These are phyloP conservation scores for Agapetus fuscipes DNA, from an alignment of 2,888 invertebrate genomes.

Conservation along the genomic window DNA sequence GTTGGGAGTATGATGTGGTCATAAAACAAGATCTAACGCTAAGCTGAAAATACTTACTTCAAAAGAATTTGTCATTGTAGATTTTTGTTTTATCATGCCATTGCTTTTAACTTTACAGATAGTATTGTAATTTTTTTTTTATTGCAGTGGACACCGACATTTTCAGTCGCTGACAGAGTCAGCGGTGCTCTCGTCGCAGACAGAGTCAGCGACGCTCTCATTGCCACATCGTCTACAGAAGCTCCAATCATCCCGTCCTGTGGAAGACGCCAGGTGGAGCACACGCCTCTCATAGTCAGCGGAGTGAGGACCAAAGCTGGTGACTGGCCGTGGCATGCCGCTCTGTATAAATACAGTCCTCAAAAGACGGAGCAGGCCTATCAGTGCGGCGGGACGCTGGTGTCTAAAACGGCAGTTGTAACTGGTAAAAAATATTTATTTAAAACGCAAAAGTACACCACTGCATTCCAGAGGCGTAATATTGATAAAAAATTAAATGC, in stretches of 20 bases:
- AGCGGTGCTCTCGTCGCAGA: not conserved
- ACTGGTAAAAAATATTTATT: too few relatives aligned
- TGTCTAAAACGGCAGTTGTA: conserved; percentile 1
- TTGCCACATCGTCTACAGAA: not conserved
- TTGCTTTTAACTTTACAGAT: too few relatives aligned
- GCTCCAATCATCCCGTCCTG: conserved; percentile 20
- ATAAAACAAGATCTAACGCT: too few relatives aligned
- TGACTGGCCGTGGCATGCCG: conserved; percentile 29
- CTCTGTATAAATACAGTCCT: not conserved
- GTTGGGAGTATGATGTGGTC: too few relatives aligned
- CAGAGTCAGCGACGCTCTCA: not conserved
- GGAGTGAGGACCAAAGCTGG: conserved; percentile 29
- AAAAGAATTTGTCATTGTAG: too few relatives aligned
- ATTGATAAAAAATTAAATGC: too few relatives aligned
- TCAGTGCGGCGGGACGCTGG: conserved; percentile 5
- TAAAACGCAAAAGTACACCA: too few relatives aligned
- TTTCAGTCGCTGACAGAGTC: not conserved
- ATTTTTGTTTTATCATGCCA: too few relatives aligned
- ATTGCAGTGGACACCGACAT: not conserved
- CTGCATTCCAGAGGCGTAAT: too few relatives aligned
- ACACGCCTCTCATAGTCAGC: conserved; percentile 29
- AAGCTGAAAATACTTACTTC: too few relatives aligned
- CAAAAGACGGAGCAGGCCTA: not conserved
- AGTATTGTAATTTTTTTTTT: too few relatives aligned
- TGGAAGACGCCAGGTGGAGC: conserved; percentile 27